phyloP scores from a whole-genome alignment of 2,113 vertebrate species.

The Nannospalax galili region DNA sequence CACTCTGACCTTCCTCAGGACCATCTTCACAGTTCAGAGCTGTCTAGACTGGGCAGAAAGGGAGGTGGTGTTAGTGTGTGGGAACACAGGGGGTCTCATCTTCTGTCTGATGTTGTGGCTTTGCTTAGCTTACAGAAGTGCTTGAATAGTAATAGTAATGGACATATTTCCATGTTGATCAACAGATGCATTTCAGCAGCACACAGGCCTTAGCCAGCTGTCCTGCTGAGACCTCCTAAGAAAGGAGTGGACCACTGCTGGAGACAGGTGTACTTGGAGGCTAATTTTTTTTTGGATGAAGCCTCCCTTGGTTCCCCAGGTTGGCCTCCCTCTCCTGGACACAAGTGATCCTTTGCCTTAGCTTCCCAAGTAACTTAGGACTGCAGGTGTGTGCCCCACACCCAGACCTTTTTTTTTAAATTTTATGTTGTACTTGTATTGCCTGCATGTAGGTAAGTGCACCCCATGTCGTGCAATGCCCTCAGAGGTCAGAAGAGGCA shows the following conservation, averaged over 20 bases:
- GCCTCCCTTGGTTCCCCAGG: background rate
- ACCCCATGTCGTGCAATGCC: too few relatives aligned
- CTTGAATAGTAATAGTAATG: background rate
- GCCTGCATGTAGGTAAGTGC: too few relatives aligned
- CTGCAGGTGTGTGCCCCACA: too few relatives aligned
- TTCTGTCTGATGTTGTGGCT: background rate
- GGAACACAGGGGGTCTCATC: background rate
- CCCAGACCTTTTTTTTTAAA: too few relatives aligned
- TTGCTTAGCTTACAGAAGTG: background rate
- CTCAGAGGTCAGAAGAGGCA: too few relatives aligned
- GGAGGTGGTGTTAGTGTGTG: background rate
- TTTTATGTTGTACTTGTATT: too few relatives aligned
- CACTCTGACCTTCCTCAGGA: background rate
- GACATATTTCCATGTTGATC: background rate
- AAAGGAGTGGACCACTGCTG: background rate
- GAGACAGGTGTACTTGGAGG: background rate
- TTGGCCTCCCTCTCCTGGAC: background rate
- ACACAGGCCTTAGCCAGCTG: background rate
- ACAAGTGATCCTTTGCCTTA: background rate
- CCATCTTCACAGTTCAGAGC: background rate
- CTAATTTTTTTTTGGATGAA: background rate
- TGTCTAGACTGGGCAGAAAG: background rate
- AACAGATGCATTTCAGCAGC: background rate
- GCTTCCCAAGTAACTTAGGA: background rate
- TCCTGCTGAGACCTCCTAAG: background rate